Evolutionary conservation across 2,797 vertebrate genomes (phyloP).

Genomic region (Onychomys arenicola): DNA sequence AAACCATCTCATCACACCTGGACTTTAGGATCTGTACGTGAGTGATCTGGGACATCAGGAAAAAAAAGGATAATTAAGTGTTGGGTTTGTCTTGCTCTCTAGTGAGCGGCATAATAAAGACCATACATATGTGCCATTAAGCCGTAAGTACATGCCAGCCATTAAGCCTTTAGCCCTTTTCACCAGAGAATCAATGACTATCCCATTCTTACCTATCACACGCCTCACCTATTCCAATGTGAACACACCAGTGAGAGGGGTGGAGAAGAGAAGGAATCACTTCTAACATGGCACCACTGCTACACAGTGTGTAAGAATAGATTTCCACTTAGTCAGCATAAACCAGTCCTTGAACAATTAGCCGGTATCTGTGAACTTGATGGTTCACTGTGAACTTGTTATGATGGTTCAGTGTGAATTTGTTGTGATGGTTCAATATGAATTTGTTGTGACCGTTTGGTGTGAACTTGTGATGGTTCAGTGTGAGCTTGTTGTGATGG

Average conservation of each 20-base stretch:
- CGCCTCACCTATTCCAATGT: not conserved
- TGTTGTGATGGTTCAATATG: not conserved
- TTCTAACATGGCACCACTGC: not conserved
- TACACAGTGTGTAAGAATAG: not conserved
- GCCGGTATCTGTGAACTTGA: not conserved
- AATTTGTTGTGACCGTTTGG: not conserved
- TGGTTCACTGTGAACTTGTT: not conserved
- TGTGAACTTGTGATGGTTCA: not conserved
- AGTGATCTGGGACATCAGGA: constrained; percentile 32
- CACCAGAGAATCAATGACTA: constrained; percentile 9
- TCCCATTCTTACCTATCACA: not conserved
- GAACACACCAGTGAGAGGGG: not conserved
- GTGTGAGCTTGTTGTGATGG: not conserved
- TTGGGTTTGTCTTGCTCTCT: not conserved
- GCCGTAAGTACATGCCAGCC: constrained; percentile 32
- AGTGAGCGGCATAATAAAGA: constrained; percentile 7
- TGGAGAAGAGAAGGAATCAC: not conserved
- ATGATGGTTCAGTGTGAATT: not conserved
- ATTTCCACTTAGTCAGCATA: not conserved
- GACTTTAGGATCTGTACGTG: not conserved
- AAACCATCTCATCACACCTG: not conserved
- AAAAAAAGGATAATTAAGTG: constrained; percentile 31
- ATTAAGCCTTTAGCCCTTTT: constrained; percentile 23
- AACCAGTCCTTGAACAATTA: constrained; percentile 5
- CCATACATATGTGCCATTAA: not conserved